Percentiles rank a stretch among this genome's conserved stretches.
Evolutionary conservation across 2,888 invertebrate species (phyloP).

Genomic region (Lissocephala sabroskyi): DNA sequence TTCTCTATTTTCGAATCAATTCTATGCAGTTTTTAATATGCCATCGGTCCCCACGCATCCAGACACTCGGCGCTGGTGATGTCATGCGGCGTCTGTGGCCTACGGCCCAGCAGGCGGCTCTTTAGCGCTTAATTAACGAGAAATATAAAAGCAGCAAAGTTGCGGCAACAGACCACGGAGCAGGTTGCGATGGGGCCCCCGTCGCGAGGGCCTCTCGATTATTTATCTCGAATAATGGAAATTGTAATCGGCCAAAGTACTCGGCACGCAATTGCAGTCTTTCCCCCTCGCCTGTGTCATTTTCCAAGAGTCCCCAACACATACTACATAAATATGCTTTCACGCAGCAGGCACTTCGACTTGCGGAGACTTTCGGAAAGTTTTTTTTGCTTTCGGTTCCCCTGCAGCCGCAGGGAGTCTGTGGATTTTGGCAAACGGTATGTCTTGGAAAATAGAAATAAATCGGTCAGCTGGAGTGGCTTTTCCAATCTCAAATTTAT

Average conservation of each 20-base stretch:
- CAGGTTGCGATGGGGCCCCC: too few relatives aligned
- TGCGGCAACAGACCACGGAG: neutral
- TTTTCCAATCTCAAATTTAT: too few relatives aligned
- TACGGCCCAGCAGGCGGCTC: conserved; percentile 53
- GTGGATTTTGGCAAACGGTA: too few relatives aligned
- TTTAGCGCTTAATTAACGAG: conserved; percentile 66
- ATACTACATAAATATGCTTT: conserved; percentile 60
- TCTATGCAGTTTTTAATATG: conserved; percentile 60
- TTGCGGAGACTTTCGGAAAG: too few relatives aligned
- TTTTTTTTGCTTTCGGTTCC: too few relatives aligned
- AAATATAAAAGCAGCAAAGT: conserved; percentile 56
- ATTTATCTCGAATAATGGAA: conserved; percentile 22
- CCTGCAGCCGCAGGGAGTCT: too few relatives aligned
- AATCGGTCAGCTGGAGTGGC: too few relatives aligned
- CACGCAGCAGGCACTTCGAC: conserved; percentile 36
- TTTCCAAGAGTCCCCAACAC: conserved; percentile 32
- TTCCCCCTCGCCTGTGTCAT: too few relatives aligned
- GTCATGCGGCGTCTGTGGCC: conserved; percentile 44
- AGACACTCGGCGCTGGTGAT: too few relatives aligned
- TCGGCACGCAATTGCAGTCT: conserved; percentile 35
- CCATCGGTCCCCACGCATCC: conserved; percentile 42
- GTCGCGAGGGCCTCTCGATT: too few relatives aligned
- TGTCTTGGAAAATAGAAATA: too few relatives aligned
- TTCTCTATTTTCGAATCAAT: conserved; percentile 53
- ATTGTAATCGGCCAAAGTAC: conserved; percentile 31